Percentiles rank a stretch among this genome's conserved stretches.
Conservation (phyloP, 35 echinoderm and acorn worm species). For the Ophioderma brevispina region DNA sequence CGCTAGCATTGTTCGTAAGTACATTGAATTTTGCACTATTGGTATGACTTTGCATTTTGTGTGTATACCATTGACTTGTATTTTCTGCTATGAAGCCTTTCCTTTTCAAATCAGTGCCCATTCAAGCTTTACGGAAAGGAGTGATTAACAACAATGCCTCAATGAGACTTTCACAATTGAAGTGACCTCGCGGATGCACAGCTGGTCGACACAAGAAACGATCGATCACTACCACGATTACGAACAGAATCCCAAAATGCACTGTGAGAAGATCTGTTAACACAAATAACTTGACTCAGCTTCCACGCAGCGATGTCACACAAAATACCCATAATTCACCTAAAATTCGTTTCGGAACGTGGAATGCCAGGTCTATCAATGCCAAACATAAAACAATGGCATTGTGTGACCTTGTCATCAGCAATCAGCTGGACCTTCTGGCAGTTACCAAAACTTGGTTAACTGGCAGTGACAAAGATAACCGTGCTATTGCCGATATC, state of each 20-base stretch:
- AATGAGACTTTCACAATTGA: not conserved
- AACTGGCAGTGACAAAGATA: conserved; percentile 20
- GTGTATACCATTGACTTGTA: not conserved
- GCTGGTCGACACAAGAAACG: not conserved
- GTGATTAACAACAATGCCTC: not conserved
- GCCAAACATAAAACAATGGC: not conserved
- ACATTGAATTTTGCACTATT: no score
- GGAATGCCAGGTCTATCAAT: conserved; percentile 48
- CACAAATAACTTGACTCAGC: not conserved
- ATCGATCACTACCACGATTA: not conserved
- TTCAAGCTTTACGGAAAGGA: not conserved
- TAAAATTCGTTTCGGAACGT: conserved; percentile 1
- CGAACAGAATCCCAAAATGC: not conserved
- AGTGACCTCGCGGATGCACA: not conserved
- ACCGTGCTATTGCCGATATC: conserved; percentile 23
- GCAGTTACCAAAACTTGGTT: conserved; percentile 62
- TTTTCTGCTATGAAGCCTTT: no score
- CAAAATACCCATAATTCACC: not conserved
- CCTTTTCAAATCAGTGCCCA: not conserved
- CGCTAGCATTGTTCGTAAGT: no score
- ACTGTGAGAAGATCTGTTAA: not conserved
- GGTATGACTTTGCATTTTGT: not conserved
- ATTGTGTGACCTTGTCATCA: conserved; percentile 43
- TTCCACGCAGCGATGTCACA: not conserved
- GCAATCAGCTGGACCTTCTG: conserved; percentile 25